Base-by-base conservation (phyloP, 2,797 vertebrate genomes). In the Crenichthys baileyi region DNA sequence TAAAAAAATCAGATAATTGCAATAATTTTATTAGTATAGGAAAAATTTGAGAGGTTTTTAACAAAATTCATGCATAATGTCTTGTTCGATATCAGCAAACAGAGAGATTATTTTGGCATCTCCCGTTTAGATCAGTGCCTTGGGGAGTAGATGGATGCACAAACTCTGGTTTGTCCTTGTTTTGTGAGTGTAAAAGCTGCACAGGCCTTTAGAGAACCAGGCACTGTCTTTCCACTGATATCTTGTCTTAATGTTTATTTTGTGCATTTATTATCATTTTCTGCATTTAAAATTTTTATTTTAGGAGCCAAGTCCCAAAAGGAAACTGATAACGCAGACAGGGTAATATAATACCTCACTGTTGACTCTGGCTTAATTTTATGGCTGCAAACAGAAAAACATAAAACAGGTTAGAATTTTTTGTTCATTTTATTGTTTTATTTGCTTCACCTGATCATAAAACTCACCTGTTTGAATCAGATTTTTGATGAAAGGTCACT, bases 391-490 rank as follows among this genome's bases (percentile, higher is more conserved):
- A 71, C 22, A 20, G 0, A 8, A 1, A 77, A 79, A 7, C 18
- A 85, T 31, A 70, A 22, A 75, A 22, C 18, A 72, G 7, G 65
- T 46, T 22, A 58, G 2, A 4, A 63, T 15, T 53, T 79, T 18
- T 3, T 41, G 24, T 31, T 50, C 2, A 72, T 56, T 71, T 73
- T 72, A 63, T 76, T 29, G 44, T 51, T 80, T 72, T 65, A 60
- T 79, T 63, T 68, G 0, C 0, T 73, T 72, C 22, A 61, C 77
- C 1, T 18, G 24, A 79, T 15, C 26, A 82, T 70, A 11, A 77
- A 77, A 83, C 91, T 90, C 80, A 95, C 94, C 87, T 82, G 3
- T 78, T 73, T 12, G 51, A 50, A 26, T 88, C 81, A 3, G 83
- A 88, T 31, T 29, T 85, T 75, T 85, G 79, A 50, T 36, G 91